A percentile compares a stretch with the other conserved stretches of the same genome.
phyloP scores from a whole-genome alignment of 2,797 vertebrate genomes.

The Coreius guichenoti region DNA sequence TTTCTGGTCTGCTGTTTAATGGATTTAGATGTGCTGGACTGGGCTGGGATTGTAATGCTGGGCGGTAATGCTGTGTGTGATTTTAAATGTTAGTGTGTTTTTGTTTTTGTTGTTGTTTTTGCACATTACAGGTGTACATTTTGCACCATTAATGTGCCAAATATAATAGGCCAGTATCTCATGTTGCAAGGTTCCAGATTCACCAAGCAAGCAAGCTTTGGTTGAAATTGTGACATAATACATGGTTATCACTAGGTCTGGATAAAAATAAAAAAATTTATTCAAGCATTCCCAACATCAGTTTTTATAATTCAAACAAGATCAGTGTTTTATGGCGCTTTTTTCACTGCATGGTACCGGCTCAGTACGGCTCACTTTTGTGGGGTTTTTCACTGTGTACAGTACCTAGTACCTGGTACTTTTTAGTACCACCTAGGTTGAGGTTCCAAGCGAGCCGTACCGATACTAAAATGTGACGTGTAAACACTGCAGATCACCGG shows the following conservation, averaged over 20 bases:
- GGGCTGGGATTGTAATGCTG: conserved; percentile 12
- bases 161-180: neutral
- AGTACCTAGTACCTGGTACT: too few species aligned
- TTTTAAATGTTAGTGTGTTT: conserved; percentile 50
- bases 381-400: too few species aligned
- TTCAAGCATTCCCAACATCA: neutral
- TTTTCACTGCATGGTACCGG: too few species aligned
- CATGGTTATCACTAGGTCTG: neutral
- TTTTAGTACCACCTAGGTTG: too few species aligned
- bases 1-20: neutral
- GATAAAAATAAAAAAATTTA: neutral
- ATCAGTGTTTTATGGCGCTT: neutral
- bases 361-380: too few species aligned
- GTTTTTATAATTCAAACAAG: neutral
- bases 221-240: conserved; percentile 8
- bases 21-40: neutral
- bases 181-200: conserved; percentile 5
- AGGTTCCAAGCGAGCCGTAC: too few species aligned
- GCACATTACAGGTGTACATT: neutral
- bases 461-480: too few species aligned
- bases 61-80: neutral
- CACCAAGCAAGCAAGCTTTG: neutral
- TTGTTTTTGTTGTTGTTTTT: conserved; percentile 18
- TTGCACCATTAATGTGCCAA: neutral
- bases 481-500: too few species aligned